Percentiles rank a stretch among this genome's conserved stretches.
Conservation (phyloP, 2,113 vertebrate species). For the Seriola rivoliana region DNA sequence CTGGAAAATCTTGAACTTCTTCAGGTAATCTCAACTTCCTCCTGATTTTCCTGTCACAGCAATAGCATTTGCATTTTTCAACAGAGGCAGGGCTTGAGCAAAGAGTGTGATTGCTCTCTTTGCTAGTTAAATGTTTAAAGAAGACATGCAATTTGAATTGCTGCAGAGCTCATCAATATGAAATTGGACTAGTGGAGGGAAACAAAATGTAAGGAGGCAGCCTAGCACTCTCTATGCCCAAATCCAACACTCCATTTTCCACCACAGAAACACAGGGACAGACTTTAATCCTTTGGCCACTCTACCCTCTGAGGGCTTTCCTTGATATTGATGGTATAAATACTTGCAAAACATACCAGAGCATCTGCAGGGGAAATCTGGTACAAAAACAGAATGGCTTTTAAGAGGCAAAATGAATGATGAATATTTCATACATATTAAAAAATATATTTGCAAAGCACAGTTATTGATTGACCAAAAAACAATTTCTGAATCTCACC, state of each 20-base stretch:
- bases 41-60: conserved; percentile 76
- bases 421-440: conserved; percentile 50
- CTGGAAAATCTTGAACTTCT: conserved; percentile 64
- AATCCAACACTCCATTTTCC: conserved; percentile 74
- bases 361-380: conserved; percentile 47
- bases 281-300: conserved; percentile 44
- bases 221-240: conserved; percentile 76
- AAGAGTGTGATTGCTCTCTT: conserved; percentile 85
- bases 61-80: conserved; percentile 79
- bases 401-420: conserved; percentile 36
- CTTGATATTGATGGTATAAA: conserved; percentile 50
- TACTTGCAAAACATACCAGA: conserved; percentile 25
- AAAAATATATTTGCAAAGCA: conserved; percentile 17
- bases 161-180: conserved; percentile 88
- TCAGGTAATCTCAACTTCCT: conserved; percentile 60
- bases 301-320: conserved; percentile 39
- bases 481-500: background rate
- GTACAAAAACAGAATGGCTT: conserved; percentile 24
- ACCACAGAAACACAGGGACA: conserved; percentile 21
- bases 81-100: conserved; percentile 81
- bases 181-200: conserved; percentile 80
- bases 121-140: conserved; percentile 86
- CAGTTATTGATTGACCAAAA: conserved; percentile 45
- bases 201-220: conserved; percentile 77
- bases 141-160: conserved; percentile 84